Base-by-base conservation (phyloP, 2,797 vertebrate species). In the Liasis olivaceus region DNA sequence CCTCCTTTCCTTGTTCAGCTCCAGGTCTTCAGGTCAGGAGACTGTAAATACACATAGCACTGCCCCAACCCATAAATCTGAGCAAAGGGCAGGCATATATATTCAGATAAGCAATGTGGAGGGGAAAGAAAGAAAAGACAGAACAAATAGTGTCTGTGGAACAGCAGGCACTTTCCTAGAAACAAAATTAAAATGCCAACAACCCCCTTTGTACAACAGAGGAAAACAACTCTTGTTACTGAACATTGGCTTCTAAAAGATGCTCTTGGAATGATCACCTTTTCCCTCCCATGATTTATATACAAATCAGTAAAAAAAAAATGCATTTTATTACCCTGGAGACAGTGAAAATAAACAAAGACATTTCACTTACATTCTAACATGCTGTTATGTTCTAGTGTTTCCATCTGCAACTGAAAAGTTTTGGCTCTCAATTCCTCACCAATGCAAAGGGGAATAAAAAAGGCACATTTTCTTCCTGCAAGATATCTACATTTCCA, bases 1-100 rank as follows among this genome's bases (percentile, higher is more conserved):
- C 97, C 98, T 98, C 97, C 98, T 97, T 97, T 97, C 97, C 96
- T 97, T 96, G 97, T 97, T 98, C 97, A 98, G 98, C 97, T 98
- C 91, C 95, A 95, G 98, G 98, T 98, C 98, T 97, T 97, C 98
- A 98, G 98, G 98, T 99, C 99, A 99, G 97, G 98, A 98, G 98
- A 99, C 98, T 99, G 99, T 99, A 99, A 99, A 99, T 99, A 99
- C 98, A 99, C 98, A 98, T 97, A 97, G 98, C 91, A 93, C 97
- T 98, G 98, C 98, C 98, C 97, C 94, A 96, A 97, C 97, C 96
- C 98, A 98, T 99, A 99, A 99, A 99, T 99, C 98, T 98, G 96
- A 97, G 97, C 95, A 97, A 97, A 97, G 98, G 97, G 97, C 97
- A 98, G 97, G 93, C 97, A 96, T 98, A 97, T 98, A 97, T 97